Evolutionary conservation across 2,113 vertebrate species (phyloP).

Genomic region (Myrmophylax atrothorax): DNA sequence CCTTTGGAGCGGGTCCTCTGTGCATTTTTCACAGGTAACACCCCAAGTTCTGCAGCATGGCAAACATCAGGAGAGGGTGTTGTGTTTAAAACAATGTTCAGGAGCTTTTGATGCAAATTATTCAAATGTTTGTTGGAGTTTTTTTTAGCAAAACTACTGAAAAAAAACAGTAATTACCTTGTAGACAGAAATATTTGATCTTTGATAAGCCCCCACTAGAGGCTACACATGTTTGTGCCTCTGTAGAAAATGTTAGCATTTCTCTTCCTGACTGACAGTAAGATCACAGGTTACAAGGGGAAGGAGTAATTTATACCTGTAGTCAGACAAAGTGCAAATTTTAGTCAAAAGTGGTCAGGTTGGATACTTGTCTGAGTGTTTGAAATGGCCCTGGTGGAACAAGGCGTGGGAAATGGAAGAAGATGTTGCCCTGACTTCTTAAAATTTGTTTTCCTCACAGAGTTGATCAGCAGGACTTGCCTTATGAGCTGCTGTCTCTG

Average conservation of each 20-base stretch:
- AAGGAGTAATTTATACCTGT: not conserved
- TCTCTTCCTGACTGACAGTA: not conserved
- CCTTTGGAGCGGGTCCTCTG: not conserved
- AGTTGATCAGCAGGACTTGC: not conserved
- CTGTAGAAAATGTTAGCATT: not conserved
- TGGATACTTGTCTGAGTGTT: not conserved
- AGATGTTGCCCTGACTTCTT: not conserved
- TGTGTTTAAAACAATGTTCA: not conserved
- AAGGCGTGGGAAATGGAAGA: not conserved
- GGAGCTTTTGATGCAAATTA: not conserved
- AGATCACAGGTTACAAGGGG: not conserved
- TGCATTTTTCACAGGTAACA: not conserved
- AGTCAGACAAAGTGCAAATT: not conserved
- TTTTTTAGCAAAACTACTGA: not conserved
- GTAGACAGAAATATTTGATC: not conserved
- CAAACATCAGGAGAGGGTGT: not conserved
- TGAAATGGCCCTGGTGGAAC: rapidly evolving
- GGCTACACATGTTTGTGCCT: not conserved
- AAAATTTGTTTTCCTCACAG: not conserved
- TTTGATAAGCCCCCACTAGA: not conserved
- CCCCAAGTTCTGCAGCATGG: not conserved
- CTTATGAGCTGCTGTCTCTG: not conserved
- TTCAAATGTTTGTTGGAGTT: not conserved
- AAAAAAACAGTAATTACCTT: not conserved
- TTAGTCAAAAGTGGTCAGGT: not conserved